Evolutionary conservation across 2,797 vertebrate genomes (phyloP).

Genomic region (Enteromius paludinosus): DNA sequence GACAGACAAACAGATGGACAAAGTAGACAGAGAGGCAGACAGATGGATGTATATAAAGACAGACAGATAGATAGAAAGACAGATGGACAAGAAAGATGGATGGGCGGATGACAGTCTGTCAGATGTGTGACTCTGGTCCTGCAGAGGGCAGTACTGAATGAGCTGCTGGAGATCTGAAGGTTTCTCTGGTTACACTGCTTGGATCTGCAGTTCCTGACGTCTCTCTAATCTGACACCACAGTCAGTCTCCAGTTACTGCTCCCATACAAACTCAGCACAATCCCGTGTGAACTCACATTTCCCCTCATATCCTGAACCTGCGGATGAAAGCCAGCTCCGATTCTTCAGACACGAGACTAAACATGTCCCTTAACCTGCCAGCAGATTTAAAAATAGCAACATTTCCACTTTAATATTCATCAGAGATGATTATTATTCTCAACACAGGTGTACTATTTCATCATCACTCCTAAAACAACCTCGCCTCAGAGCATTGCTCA

Average conservation of each 20-base stretch:
- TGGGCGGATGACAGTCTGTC: no score
- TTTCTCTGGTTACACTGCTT: slow-evolving; percentile 1
- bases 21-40: no score
- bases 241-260: slow-evolving; percentile 14
- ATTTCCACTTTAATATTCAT: slow-evolving; percentile 8
- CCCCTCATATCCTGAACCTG: slow-evolving; percentile 3
- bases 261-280: slow-evolving; percentile 16
- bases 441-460: not conserved
- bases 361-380: not conserved
- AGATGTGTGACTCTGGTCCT: slow-evolving; percentile 3
- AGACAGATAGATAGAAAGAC: not conserved
- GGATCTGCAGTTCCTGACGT: slow-evolving; percentile 34
- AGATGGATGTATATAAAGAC: not conserved
- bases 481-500: not conserved
- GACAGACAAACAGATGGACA: not conserved
- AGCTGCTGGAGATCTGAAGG: not conserved
- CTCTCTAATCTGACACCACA: not conserved
- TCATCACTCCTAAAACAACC: not conserved
- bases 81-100: not conserved
- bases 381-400: not conserved
- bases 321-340: not conserved
- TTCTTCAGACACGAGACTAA: not conserved
- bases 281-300: slow-evolving; percentile 11
- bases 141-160: slow-evolving; percentile 40
- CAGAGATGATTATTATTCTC: not conserved